Evolutionary conservation across 2,113 vertebrate species (phyloP).

Genomic region (Chinchilla lanigera): DNA sequence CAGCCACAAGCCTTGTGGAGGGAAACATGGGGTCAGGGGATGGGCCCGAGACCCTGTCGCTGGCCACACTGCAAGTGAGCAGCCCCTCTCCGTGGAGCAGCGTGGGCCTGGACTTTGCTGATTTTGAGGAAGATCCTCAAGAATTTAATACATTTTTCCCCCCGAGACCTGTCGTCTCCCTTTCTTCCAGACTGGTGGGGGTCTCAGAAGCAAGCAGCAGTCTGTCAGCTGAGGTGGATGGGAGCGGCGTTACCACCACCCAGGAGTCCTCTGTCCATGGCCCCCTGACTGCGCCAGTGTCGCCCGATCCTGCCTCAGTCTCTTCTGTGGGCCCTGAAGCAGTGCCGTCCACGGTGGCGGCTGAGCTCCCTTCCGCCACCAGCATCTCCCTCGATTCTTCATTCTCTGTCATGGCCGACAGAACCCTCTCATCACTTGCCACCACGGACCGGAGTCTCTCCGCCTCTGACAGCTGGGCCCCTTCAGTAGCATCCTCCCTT

Average conservation of each 20-base stretch:
- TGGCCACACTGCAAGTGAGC: slow-evolving; percentile 82
- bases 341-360: fast-evolving
- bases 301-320: background rate
- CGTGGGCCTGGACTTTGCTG: slow-evolving; percentile 84
- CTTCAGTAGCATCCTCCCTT: slow-evolving; percentile 54
- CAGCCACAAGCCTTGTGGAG: slow-evolving; percentile 86
- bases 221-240: slow-evolving; percentile 63
- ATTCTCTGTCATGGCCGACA: background rate
- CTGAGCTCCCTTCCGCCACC: background rate
- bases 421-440: fast-evolving
- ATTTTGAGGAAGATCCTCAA: slow-evolving; percentile 88
- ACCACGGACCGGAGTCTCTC: background rate
- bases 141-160: slow-evolving; percentile 93
- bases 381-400: background rate
- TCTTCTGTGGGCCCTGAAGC: background rate
- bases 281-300: slow-evolving; percentile 37
- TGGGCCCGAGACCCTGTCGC: slow-evolving; percentile 90
- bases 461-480: slow-evolving; percentile 47
- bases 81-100: slow-evolving; percentile 85
- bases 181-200: slow-evolving; percentile 85
- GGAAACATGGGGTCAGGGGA: slow-evolving; percentile 92
- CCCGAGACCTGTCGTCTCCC: slow-evolving; percentile 87
- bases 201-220: background rate
- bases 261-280: slow-evolving; percentile 61
- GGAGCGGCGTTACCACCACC: slow-evolving; percentile 51